Evolutionary conservation across 2,797 vertebrate species (phyloP).

Genomic region (Enteromius unitaeniatus): DNA sequence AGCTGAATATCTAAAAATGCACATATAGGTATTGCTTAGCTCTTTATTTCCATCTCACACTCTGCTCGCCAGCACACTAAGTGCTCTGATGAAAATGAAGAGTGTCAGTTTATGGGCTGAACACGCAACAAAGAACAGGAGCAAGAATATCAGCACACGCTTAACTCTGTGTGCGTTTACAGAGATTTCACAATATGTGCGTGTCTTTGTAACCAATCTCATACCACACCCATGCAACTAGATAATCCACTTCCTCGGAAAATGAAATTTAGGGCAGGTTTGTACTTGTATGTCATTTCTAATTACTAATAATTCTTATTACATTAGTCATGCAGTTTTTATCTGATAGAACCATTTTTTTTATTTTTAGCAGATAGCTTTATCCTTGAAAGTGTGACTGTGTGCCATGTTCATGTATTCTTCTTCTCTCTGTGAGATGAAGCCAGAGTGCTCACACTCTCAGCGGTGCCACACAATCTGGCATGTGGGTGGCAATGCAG

Average conservation of each 20-base stretch:
- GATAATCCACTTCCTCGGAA: neutral
- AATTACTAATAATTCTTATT: neutral
- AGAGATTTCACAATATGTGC: conserved; percentile 1
- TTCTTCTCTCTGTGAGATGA: neutral
- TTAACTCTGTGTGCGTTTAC: neutral
- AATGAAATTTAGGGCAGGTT: neutral
- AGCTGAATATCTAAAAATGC: conserved; percentile 8
- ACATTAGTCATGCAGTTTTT: neutral
- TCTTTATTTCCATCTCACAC: conserved; percentile 16
- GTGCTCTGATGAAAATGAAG: conserved; percentile 34
- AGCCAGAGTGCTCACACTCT: neutral
- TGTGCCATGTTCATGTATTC: conserved; percentile 12
- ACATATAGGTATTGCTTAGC: conserved; percentile 14
- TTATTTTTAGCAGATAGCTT: neutral
- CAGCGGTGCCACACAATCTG: neutral
- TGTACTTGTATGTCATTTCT: neutral
- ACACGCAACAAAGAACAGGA: conserved; percentile 8
- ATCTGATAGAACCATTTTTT: neutral
- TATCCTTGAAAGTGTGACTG: neutral
- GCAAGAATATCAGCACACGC: neutral
- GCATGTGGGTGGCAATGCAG: conserved; percentile 27
- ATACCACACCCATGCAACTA: neutral
- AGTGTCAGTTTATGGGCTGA: conserved; percentile 26
- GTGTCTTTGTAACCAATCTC: neutral
- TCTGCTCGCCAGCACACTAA: conserved; percentile 31